Evolutionary conservation across 2,797 vertebrate genomes (phyloP).

Genomic region (Megalops cyprinoides): DNA sequence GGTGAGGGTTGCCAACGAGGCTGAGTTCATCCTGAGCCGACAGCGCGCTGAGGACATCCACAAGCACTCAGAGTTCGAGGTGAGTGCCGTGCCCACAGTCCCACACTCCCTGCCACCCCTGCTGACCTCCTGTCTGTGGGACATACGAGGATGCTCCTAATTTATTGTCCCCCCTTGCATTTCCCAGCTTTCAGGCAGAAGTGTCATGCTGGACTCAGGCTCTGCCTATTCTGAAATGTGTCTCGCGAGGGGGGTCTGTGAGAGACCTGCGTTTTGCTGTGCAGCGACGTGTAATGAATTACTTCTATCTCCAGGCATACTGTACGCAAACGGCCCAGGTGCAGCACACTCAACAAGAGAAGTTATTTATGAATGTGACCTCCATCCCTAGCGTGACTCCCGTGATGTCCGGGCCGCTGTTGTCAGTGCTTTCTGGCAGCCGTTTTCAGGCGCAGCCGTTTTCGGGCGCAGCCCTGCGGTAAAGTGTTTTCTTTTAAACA

Average conservation of each 20-base stretch:
- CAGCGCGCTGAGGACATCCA: constrained; percentile 97
- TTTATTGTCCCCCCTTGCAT: too few species aligned
- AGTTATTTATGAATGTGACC: constrained; percentile 38
- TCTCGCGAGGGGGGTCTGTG: constrained; percentile 39
- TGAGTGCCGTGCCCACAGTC: constrained; percentile 60
- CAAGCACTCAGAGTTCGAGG: constrained; percentile 98
- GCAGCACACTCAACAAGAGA: constrained; percentile 36
- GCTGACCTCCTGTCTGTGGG: neutral
- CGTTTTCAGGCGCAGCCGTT: constrained; percentile 56
- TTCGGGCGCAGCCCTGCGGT: constrained; percentile 54
- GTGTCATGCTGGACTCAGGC: neutral
- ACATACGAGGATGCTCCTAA: neutral
- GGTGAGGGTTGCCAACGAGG: constrained; percentile 96
- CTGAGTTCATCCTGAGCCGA: constrained; percentile 95
- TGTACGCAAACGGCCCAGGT: constrained; percentile 41
- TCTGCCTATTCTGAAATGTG: constrained; percentile 34
- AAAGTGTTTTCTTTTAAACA: constrained; percentile 71
- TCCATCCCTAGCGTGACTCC: neutral
- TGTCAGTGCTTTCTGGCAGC: constrained; percentile 58
- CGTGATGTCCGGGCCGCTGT: neutral
- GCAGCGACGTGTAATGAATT: constrained; percentile 21
- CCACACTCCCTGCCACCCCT: neutral
- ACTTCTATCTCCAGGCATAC: constrained; percentile 36
- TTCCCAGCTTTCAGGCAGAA: too few species aligned
- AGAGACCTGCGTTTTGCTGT: constrained; percentile 41